Conservation (phyloP, 2,797 vertebrate genomes). For the Typhlichthys eigenmanni region DNA sequence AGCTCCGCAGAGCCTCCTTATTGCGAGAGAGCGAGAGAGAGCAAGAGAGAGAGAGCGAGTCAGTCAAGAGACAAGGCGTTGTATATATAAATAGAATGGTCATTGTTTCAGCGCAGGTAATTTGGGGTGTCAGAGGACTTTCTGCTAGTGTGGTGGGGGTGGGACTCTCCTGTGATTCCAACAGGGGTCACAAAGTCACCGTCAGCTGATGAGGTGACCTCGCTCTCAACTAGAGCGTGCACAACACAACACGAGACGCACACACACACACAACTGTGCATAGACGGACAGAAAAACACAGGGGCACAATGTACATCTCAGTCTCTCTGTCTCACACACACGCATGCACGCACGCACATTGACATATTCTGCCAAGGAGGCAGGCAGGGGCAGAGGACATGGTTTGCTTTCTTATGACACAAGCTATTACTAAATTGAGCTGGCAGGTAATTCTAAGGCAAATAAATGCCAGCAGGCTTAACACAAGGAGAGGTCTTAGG, state of each 20-base stretch:
- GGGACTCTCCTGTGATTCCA: constrained; percentile 65
- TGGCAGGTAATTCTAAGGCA: constrained; percentile 86
- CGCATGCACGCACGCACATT: constrained; percentile 2
- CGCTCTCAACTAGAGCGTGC: constrained; percentile 14
- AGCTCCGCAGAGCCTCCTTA: constrained; percentile 15
- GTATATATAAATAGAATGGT: constrained; percentile 70
- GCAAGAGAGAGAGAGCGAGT: constrained; percentile 11
- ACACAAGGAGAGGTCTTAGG: constrained; percentile 73
- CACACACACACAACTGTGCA: neutral
- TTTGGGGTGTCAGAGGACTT: constrained; percentile 67
- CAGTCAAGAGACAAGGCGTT: constrained; percentile 57
- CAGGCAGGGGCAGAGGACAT: constrained; percentile 62
- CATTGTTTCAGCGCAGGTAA: constrained; percentile 73
- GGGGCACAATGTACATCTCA: no score
- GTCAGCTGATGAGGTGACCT: constrained; percentile 76
- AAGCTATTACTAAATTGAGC: constrained; percentile 83
- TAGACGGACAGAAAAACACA: no score
- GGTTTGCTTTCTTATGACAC: constrained; percentile 96
- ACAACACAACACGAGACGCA: neutral
- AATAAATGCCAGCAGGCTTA: constrained; percentile 85
- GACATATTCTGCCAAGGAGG: constrained; percentile 70
- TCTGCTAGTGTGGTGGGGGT: constrained; percentile 47
- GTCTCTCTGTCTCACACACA: neutral
- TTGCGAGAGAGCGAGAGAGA: neutral
- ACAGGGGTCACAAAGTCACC: constrained; percentile 77